Base-by-base conservation (phyloP, 1,140 invertebrate species). In the Drosophila orosa region DNA sequence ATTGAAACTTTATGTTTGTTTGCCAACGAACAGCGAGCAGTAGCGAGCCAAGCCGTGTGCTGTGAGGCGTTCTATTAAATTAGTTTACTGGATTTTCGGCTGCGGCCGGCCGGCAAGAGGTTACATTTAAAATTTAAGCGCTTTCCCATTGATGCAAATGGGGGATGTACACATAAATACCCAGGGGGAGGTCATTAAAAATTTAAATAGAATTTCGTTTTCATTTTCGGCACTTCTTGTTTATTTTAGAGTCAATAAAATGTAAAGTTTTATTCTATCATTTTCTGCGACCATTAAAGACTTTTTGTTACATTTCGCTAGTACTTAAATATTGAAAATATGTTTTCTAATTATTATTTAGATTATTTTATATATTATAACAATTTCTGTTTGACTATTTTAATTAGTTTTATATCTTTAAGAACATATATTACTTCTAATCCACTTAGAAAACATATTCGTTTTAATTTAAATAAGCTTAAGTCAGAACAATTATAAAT, bases 1-100 rank as follows among this genome's bases (percentile, higher is more conserved):
- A 84, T 79, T 86, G 72, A 86, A 81, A 75, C 73, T 86, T 67
- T 58, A 75, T 82, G 69, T 85, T 76, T 84, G 74, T 78, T 81
- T 81, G 59, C 76, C 75, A 48, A 50, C 35, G 52, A 66, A 27
- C 50, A 59, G 19, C 39, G 31, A 37, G 31, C 27, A 33, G 31
- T 19, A 33, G 67, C 39, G 47, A 17, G 29, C 42, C 65, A 48
- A 55, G 50, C 35, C 48, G 27, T 63, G 59, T 63, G 48, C 42
- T 73, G 71, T 63, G 37, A 75, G 60, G 60, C 71, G 29, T 67
- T 82, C 62, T 81, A 74, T 67, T 79, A 76, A 76, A 69, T 84
- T 79, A 75, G 76, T 75, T 71, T 78, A 78, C 68, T 57, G 61
- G 63, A 60, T 75, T 71, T 57, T 77, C 56, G 65, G 47, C 42